These are phyloP conservation scores for Nomada fabriciana DNA, from an alignment of 2,888 invertebrate species.

Conservation along the genomic window DNA sequence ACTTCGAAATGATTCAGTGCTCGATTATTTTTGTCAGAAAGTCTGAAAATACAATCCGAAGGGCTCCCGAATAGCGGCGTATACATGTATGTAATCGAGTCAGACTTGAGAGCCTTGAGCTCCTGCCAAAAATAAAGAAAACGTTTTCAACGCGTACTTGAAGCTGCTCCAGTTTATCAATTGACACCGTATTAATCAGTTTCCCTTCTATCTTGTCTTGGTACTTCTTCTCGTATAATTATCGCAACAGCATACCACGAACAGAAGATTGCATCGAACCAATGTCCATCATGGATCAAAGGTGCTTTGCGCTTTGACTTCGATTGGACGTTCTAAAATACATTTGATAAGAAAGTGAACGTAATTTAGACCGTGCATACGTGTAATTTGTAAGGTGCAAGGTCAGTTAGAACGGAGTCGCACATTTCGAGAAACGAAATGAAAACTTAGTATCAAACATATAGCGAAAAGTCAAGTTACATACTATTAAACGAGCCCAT, in stretches of 20 bases:
- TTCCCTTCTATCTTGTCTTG: conserved; percentile 19
- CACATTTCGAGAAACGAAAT: neutral
- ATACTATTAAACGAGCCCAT: neutral
- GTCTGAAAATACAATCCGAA: conserved; percentile 82
- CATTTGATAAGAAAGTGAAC: neutral
- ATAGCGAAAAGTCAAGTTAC: too few species aligned
- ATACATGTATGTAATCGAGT: conserved; percentile 55
- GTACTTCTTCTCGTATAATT: conserved; percentile 22
- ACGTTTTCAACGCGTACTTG: conserved; percentile 69
- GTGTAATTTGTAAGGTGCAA: neutral
- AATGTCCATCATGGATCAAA: neutral
- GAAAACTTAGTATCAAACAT: neutral
- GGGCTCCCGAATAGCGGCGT: conserved; percentile 71
- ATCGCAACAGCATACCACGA: neutral
- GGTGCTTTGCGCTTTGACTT: neutral
- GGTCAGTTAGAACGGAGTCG: neutral
- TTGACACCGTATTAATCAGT: conserved; percentile 57
- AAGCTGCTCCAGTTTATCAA: conserved; percentile 71
- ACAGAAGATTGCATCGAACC: neutral
- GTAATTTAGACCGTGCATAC: too few species aligned
- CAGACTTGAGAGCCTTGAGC: conserved; percentile 78
- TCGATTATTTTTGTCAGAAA: conserved; percentile 82
- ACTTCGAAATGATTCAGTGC: conserved; percentile 76
- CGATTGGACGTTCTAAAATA: neutral
- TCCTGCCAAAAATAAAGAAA: conserved; percentile 80